Conservation (phyloP, 1,140 invertebrate genomes). For the Conus ventricosus region DNA sequence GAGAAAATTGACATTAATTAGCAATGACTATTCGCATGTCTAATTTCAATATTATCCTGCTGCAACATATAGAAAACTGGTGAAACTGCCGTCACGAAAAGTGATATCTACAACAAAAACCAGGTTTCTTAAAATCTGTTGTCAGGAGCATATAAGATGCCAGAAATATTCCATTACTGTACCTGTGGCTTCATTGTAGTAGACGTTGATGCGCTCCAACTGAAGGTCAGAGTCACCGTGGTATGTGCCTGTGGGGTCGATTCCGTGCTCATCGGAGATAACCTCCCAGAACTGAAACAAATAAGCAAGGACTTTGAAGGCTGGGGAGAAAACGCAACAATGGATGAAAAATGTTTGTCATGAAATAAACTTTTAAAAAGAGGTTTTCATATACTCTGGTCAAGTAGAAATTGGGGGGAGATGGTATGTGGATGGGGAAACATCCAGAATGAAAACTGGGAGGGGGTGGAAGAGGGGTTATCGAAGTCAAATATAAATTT, state of each 20-base stretch:
- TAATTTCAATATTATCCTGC: no score
- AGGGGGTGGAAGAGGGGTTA: no score
- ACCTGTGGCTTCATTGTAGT: slow-evolving; percentile 78
- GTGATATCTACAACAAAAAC: no score
- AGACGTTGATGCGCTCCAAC: slow-evolving; percentile 77
- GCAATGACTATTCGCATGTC: no score
- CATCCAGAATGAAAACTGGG: no score
- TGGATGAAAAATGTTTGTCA: not conserved
- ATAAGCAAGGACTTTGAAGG: slow-evolving; percentile 1
- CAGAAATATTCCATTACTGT: slow-evolving; percentile 80
- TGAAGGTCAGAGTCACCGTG: slow-evolving; percentile 77
- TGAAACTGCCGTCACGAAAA: no score
- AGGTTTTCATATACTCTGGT: no score
- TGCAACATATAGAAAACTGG: no score
- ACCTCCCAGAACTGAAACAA: slow-evolving; percentile 88
- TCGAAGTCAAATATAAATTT: no score
- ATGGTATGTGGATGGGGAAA: not conserved
- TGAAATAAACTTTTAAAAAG: not conserved
- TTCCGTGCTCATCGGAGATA: slow-evolving; percentile 75
- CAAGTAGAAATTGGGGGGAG: not conserved
- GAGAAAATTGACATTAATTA: no score
- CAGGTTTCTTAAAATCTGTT: no score
- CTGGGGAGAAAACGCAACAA: not conserved
- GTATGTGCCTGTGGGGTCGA: slow-evolving; percentile 77
- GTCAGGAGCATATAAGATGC: not conserved